Percentiles rank a stretch among this genome's conserved stretches.
phyloP scores from a whole-genome alignment of 2,797 vertebrate species.

The Tadarida brasiliensis region DNA sequence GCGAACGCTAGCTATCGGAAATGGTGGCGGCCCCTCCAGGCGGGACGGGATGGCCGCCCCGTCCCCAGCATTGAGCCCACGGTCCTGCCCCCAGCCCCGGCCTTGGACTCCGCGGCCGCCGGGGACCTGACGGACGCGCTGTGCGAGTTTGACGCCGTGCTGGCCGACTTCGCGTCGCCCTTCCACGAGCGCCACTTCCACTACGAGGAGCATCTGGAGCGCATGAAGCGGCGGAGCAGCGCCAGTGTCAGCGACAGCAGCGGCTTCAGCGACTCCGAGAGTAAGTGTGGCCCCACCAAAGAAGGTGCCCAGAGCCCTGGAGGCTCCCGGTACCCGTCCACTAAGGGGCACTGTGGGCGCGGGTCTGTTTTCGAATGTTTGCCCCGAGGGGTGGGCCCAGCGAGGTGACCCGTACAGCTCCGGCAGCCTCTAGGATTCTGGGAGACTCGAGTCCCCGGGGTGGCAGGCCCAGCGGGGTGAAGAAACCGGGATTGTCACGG shows the following conservation, averaged over 20 bases:
- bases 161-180: slow-evolving; percentile 95
- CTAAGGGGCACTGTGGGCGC: fast-evolving
- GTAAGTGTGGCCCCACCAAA: slow-evolving; percentile 86
- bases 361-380: background rate
- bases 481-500: fast-evolving
- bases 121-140: slow-evolving; percentile 93
- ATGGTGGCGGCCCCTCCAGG: background rate
- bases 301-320: background rate
- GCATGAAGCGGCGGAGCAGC: slow-evolving; percentile 95
- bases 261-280: slow-evolving; percentile 96
- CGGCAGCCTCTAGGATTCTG: fast-evolving
- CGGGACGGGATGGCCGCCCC: background rate
- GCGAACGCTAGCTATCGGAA: fast-evolving
- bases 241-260: slow-evolving; percentile 93
- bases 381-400: background rate
- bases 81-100: slow-evolving; percentile 31
- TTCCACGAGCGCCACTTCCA: slow-evolving; percentile 94
- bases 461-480: background rate
- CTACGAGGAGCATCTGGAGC: slow-evolving; percentile 95
- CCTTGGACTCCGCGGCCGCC: slow-evolving; percentile 78
- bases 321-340: fast-evolving
- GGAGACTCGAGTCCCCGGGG: background rate
- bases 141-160: slow-evolving; percentile 96
- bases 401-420: background rate
- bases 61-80: background rate